Evolutionary conservation across 2,888 invertebrate genomes (phyloP).

Genomic region (Hololepta plana): DNA sequence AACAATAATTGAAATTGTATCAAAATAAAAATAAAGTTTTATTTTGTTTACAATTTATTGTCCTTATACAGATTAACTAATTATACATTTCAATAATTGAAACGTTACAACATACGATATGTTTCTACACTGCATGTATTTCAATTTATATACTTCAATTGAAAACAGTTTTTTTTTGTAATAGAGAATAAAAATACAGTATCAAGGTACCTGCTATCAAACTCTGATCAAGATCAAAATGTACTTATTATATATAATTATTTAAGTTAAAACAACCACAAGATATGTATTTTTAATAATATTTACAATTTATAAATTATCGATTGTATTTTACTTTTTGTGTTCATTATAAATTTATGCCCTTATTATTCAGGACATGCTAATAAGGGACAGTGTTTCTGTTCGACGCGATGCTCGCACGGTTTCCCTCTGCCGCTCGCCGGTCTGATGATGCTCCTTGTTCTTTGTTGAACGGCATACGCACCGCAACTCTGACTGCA

Average conservation of each 20-base stretch:
- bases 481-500: constrained; percentile 47
- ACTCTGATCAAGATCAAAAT: too few relatives aligned
- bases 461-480: constrained; percentile 32
- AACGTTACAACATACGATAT: constrained; percentile 2
- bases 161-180: too few relatives aligned
- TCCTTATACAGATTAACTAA: constrained; percentile 3
- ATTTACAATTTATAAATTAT: not conserved
- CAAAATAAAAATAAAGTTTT: too few relatives aligned
- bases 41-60: too few relatives aligned
- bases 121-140: not conserved
- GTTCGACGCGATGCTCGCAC: constrained; percentile 25
- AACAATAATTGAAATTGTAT: too few relatives aligned
- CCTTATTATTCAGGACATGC: constrained; percentile 14
- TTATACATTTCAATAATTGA: constrained; percentile 4
- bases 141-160: too few relatives aligned
- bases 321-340: constrained; percentile 3
- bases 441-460: constrained; percentile 27
- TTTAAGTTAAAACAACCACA: too few relatives aligned
- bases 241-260: too few relatives aligned
- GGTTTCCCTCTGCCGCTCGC: constrained; percentile 22
- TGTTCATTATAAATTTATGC: constrained; percentile 4
- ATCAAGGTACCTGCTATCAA: too few relatives aligned
- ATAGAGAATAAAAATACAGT: too few relatives aligned
- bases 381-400: constrained; percentile 21
- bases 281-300: not conserved